phyloP scores from a whole-genome alignment of 2,888 invertebrate species.

The Mechanitis mazaeus region DNA sequence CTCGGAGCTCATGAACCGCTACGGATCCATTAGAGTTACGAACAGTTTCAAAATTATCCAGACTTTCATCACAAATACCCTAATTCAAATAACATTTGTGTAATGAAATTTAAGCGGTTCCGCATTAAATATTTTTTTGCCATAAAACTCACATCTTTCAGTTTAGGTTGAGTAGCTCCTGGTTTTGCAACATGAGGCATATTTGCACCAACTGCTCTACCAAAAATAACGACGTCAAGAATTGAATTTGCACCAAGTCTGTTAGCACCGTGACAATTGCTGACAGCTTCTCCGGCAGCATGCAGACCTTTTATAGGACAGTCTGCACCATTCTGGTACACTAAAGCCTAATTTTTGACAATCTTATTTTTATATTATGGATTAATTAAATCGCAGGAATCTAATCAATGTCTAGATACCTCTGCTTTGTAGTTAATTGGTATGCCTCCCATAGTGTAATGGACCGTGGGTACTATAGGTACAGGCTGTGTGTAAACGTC shows the following conservation, averaged over 20 bases:
- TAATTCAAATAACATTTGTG: slow-evolving; percentile 38
- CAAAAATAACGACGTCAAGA: slow-evolving; percentile 97
- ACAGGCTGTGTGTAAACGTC: slow-evolving; percentile 97
- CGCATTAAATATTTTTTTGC: too few relatives aligned
- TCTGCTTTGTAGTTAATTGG: slow-evolving; percentile 98
- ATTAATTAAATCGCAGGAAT: neutral
- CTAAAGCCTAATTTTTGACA: slow-evolving; percentile 69
- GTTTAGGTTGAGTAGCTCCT: slow-evolving; percentile 82
- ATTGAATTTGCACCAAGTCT: slow-evolving; percentile 98
- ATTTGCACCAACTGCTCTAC: slow-evolving; percentile 93
- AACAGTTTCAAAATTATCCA: slow-evolving; percentile 91
- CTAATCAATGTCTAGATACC: slow-evolving; percentile 34
- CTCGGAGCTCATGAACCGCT: slow-evolving; percentile 86
- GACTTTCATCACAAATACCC: slow-evolving; percentile 90
- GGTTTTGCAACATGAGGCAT: slow-evolving; percentile 88
- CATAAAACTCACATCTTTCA: slow-evolving; percentile 78
- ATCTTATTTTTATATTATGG: neutral
- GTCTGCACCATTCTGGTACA: slow-evolving; percentile 77
- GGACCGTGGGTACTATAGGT: slow-evolving; percentile 98
- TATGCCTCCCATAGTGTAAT: slow-evolving; percentile 99
- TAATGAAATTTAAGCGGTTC: slow-evolving; percentile 11
- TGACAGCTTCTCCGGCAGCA: slow-evolving; percentile 94
- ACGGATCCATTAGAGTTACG: slow-evolving; percentile 85
- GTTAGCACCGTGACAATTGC: slow-evolving; percentile 98
- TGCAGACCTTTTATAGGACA: slow-evolving; percentile 89